Evolutionary conservation across 2,113 vertebrate species (phyloP).

Genomic region (Lutjanus erythropterus): DNA sequence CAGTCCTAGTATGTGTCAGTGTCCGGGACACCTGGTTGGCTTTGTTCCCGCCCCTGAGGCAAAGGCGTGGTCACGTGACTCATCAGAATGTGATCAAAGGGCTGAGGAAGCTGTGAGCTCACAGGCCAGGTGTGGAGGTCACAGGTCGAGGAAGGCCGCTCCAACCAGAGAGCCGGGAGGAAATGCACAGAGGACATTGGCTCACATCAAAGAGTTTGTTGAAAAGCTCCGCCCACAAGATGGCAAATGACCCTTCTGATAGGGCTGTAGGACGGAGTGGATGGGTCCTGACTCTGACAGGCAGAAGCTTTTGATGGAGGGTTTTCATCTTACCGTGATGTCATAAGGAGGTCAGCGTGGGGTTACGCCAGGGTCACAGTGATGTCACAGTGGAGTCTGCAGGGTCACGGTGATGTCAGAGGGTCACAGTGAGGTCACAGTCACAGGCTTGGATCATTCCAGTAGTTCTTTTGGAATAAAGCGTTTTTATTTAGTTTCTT

Average conservation of each 20-base stretch:
- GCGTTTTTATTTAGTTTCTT: not conserved
- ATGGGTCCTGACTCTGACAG: slow-evolving; percentile 1
- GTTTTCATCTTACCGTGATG: slow-evolving; percentile 39
- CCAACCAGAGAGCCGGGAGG: slow-evolving; percentile 43
- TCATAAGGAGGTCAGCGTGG: slow-evolving; percentile 28
- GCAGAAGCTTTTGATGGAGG: slow-evolving; percentile 19
- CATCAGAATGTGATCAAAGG: slow-evolving; percentile 65
- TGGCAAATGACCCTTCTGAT: slow-evolving; percentile 20
- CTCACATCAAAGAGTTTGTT: slow-evolving; percentile 51
- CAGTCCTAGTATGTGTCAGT: not conserved
- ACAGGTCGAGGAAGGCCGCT: slow-evolving; percentile 29
- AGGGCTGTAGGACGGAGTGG: slow-evolving; percentile 30
- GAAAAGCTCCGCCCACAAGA: not conserved
- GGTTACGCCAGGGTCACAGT: slow-evolving; percentile 35
- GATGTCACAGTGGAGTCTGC: slow-evolving; percentile 31
- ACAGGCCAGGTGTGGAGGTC: slow-evolving; percentile 55
- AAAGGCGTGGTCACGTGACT: slow-evolving; percentile 62
- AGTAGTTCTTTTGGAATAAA: not conserved
- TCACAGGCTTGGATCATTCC: not conserved
- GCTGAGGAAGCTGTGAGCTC: slow-evolving; percentile 41
- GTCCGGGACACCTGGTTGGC: slow-evolving; percentile 50
- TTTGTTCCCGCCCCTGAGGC: slow-evolving; percentile 20
- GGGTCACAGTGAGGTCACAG: slow-evolving; percentile 18
- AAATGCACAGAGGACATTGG: slow-evolving; percentile 42
- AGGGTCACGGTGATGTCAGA: slow-evolving; percentile 47